Conservation (phyloP, 2,888 invertebrate genomes). For the Octonoba sinensis region DNA sequence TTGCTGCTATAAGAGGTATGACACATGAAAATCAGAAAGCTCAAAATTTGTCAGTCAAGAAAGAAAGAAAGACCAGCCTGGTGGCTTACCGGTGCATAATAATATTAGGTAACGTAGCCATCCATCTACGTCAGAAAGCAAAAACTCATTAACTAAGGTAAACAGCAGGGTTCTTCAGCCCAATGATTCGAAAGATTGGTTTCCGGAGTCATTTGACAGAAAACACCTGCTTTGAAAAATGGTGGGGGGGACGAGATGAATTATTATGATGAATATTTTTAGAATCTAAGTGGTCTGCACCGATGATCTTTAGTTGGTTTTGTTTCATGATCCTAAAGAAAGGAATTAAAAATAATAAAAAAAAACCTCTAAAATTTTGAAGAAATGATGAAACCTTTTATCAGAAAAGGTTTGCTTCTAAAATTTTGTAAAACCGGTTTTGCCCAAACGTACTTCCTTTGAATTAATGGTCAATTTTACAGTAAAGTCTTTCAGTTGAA, state of each 20-base stretch:
- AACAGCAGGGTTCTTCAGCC: slow-evolving; percentile 39
- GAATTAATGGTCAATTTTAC: no score
- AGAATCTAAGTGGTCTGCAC: slow-evolving; percentile 2
- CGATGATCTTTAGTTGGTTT: background rate
- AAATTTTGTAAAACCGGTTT: no score
- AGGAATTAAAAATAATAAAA: no score
- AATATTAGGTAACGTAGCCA: slow-evolving; percentile 39
- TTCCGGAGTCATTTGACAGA: slow-evolving; percentile 60
- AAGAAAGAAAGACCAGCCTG: background rate
- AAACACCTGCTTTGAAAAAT: slow-evolving; percentile 56
- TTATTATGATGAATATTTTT: slow-evolving; percentile 51
- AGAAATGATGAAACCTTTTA: no score
- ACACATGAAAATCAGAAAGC: background rate
- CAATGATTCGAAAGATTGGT: slow-evolving; percentile 58
- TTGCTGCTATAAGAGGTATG: background rate
- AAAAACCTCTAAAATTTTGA: no score
- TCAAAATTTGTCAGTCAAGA: background rate
- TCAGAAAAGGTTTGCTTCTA: no score
- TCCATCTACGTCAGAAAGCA: slow-evolving; percentile 57
- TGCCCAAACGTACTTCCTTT: no score
- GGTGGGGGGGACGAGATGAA: slow-evolving; percentile 38
- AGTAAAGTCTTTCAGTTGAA: no score
- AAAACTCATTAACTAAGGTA: slow-evolving; percentile 61
- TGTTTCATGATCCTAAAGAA: no score
- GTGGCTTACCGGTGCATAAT: slow-evolving; percentile 21